phyloP scores from a whole-genome alignment of 2,888 invertebrate genomes.

The Hyles lineata region DNA sequence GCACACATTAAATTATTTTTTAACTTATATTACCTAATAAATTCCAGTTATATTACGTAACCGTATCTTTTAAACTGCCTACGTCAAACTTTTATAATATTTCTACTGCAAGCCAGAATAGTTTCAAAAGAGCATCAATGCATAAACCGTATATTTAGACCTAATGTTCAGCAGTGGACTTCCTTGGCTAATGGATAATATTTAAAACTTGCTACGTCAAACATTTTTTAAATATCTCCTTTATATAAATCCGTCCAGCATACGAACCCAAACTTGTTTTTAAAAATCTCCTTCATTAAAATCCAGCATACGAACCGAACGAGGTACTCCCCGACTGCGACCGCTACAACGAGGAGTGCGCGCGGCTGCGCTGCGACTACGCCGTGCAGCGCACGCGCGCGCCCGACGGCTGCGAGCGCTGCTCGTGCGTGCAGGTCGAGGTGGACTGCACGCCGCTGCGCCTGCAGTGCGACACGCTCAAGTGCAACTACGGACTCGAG shows the following conservation, averaged over 20 bases:
- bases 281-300: background rate
- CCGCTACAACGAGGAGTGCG: conserved; percentile 83
- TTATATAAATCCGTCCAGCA: background rate
- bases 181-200: no score
- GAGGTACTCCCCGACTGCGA: conserved; percentile 49
- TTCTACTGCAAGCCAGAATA: no score
- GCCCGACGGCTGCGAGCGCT: conserved; percentile 87
- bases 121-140: no score
- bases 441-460: conserved; percentile 84
- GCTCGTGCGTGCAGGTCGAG: conserved; percentile 70
- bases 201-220: no score
- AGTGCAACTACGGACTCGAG: conserved; percentile 89
- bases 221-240: no score
- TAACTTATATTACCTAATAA: no score
- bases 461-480: conserved; percentile 86
- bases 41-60: no score
- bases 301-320: conserved; percentile 32
- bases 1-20: no score
- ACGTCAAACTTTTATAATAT: no score
- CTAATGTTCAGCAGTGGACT: no score
- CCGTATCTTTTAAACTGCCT: no score
- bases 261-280: conserved; percentile 3
- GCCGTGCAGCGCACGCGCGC: conserved; percentile 85
- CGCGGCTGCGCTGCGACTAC: conserved; percentile 87
- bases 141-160: no score